phyloP scores from a whole-genome alignment of 2,888 invertebrate genomes.

The Girardia tigrina region DNA sequence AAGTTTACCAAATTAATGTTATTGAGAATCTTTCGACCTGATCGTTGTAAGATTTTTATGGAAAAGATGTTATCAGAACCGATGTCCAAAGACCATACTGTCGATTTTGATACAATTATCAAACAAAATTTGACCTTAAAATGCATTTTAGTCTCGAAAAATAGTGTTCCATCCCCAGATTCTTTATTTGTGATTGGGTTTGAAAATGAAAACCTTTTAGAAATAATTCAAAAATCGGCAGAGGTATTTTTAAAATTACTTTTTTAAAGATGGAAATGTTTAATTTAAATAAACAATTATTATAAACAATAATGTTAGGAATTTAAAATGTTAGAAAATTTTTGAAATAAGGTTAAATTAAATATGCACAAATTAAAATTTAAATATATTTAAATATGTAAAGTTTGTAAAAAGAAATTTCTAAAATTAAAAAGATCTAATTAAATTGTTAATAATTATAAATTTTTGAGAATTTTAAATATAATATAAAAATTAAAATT shows the following conservation, averaged over 20 bases:
- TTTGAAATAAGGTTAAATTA: too few relatives aligned
- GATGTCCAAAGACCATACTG: background rate
- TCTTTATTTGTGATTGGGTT: background rate
- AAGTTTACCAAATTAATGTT: background rate
- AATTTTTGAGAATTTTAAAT: too few relatives aligned
- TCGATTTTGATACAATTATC: background rate
- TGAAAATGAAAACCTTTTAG: background rate
- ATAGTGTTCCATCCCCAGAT: slow-evolving; percentile 1
- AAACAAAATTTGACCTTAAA: background rate
- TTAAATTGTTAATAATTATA: too few relatives aligned
- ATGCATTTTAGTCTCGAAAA: background rate
- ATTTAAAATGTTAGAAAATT: too few relatives aligned
- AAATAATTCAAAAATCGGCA: background rate
- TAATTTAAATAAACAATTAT: too few relatives aligned
- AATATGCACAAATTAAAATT: too few relatives aligned
- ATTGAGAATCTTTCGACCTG: background rate
- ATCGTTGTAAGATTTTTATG: background rate
- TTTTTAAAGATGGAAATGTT: too few relatives aligned
- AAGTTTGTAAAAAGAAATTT: too few relatives aligned
- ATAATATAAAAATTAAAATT: too few relatives aligned
- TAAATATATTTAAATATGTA: too few relatives aligned
- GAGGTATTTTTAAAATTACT: background rate
- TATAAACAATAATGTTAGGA: too few relatives aligned
- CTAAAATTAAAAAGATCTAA: too few relatives aligned
- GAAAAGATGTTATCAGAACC: background rate